Evolutionary conservation across 2,797 vertebrate species (phyloP).

Genomic region (Garrulus glandarius): DNA sequence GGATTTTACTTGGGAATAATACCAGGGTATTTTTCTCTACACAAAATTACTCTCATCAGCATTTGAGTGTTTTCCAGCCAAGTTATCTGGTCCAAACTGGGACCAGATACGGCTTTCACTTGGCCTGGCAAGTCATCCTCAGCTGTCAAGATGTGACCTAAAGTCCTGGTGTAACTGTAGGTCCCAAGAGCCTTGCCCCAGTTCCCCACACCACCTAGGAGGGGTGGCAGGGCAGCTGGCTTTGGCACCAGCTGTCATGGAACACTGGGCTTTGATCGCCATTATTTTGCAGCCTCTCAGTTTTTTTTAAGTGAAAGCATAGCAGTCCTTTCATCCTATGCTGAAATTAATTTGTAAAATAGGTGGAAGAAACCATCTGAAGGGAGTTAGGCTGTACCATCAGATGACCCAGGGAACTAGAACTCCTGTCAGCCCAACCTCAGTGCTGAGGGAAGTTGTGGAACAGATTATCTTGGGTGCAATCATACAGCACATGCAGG

Average conservation of each 20-base stretch:
- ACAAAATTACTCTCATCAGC: neutral
- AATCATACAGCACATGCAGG: neutral
- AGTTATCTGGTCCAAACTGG: neutral
- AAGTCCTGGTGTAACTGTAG: neutral
- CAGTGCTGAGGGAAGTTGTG: neutral
- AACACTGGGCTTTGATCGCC: rapidly evolving
- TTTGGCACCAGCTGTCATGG: neutral
- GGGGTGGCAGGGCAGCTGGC: neutral
- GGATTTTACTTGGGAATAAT: neutral
- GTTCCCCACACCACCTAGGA: neutral
- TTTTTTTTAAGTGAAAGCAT: neutral
- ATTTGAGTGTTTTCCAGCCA: neutral
- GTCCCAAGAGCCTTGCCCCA: rapidly evolving
- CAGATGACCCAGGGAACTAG: neutral
- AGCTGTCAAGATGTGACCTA: neutral
- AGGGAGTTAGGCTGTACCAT: neutral
- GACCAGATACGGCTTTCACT: neutral
- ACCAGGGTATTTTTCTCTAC: neutral
- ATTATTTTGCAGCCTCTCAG: neutral
- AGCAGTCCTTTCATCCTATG: neutral
- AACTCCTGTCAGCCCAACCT: neutral
- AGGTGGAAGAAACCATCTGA: neutral
- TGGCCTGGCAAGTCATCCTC: neutral
- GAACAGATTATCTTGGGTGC: too few relatives aligned
- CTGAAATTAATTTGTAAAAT: neutral